phyloP scores from a whole-genome alignment of 2,888 invertebrate species.

The Dryomyza anilis region DNA sequence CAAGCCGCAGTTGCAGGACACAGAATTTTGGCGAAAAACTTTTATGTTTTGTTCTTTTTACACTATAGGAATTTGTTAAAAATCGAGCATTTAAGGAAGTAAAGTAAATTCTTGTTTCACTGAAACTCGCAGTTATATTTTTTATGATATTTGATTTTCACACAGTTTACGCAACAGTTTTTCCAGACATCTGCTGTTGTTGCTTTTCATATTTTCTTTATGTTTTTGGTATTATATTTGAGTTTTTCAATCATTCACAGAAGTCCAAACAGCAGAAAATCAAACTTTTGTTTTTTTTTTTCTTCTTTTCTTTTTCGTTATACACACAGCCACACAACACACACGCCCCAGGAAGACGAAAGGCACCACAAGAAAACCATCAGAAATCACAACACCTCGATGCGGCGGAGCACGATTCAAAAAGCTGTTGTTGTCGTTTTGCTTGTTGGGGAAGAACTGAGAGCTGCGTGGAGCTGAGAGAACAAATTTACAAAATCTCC shows the following conservation, averaged over 20 bases:
- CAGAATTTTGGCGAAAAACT: neutral
- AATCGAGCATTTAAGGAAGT: no score
- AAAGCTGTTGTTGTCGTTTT: neutral
- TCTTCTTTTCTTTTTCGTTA: no score
- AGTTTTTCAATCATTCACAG: neutral
- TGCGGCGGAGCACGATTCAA: no score
- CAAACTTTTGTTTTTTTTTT: no score
- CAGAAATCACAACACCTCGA: no score
- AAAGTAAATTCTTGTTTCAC: no score
- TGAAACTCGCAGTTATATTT: no score
- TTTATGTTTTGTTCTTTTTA: no score
- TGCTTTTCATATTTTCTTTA: neutral
- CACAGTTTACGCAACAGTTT: constrained; percentile 14
- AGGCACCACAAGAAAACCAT: neutral
- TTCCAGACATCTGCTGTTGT: neutral
- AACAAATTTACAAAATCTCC: no score
- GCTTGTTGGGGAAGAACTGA: neutral
- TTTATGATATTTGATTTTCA: neutral
- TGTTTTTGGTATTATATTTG: neutral
- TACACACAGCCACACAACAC: constrained; percentile 7
- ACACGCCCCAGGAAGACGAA: neutral
- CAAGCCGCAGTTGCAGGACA: neutral
- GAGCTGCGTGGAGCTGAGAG: no score
- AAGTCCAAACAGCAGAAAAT: neutral
- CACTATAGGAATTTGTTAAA: no score